Evolutionary conservation across 2,888 invertebrate species (phyloP).

Genomic region (Parelbella ahira): DNA sequence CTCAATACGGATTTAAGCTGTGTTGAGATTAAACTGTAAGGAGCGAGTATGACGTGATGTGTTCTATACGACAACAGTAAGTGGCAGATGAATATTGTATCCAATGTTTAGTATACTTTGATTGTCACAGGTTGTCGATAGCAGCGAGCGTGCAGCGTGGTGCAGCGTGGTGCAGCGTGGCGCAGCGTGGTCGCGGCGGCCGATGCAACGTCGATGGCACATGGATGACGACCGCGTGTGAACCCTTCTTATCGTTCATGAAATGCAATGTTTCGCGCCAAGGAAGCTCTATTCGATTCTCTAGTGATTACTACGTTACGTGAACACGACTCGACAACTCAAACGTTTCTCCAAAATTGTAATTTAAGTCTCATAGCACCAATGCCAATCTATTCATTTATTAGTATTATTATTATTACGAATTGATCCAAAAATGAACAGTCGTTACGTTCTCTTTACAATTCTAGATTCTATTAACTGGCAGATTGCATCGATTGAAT

Average conservation of each 20-base stretch:
- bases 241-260: conserved; percentile 34
- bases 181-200: too few relatives aligned
- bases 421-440: conserved; percentile 49
- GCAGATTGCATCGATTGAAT: conserved; percentile 48
- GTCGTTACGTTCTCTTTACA: conserved; percentile 51
- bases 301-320: conserved; percentile 61
- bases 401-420: conserved; percentile 52
- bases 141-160: too few relatives aligned
- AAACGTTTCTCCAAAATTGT: conserved; percentile 49
- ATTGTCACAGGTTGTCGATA: too few relatives aligned
- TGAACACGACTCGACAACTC: conserved; percentile 48
- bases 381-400: conserved; percentile 55
- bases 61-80: too few relatives aligned
- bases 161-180: too few relatives aligned
- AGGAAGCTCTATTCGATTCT: conserved; percentile 60
- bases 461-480: conserved; percentile 58
- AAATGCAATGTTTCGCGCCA: conserved; percentile 49
- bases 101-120: too few relatives aligned
- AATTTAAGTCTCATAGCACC: conserved; percentile 64
- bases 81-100: too few relatives aligned
- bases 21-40: too few relatives aligned
- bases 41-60: too few relatives aligned
- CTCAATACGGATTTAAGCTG: too few relatives aligned
- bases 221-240: conserved; percentile 52
- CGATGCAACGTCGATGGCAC: conserved; percentile 57